Base-by-base conservation (phyloP, 2,888 invertebrate species). In the Blera fallax region DNA sequence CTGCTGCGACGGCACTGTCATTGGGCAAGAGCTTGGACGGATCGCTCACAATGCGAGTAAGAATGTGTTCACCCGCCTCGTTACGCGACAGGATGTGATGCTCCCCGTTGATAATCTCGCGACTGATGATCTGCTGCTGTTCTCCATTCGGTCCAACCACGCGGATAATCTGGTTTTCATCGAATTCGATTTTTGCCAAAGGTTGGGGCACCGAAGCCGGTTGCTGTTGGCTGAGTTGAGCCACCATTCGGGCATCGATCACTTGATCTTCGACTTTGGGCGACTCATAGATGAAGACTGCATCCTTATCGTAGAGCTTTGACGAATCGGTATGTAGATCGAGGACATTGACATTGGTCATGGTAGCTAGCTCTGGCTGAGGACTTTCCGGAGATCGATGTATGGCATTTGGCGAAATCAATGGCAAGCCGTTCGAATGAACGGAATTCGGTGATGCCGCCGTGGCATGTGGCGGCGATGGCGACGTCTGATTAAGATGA, bases 301-400 rank as follows among this genome's bases (percentile, higher is more conserved):
- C 90, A 81, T 92, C 91, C 87, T 92, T 92, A 87, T 92, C 92
- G 83, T 92, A 92, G 3, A 92, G 88, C 85, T 92, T 92, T 3
- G 89, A 87, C 8, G 91, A 90, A 27, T 90, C 90, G 5, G 92
- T 91, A 80, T 92, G 93, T 89, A 95, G 94, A 90, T 96, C 96
- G 89, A 96, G 94, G 40, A 96, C 96, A 90, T 96, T 96, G 88
- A 97, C 97, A 76, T 97, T 96, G 84, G 96, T 97, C 97, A 97
- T 97, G 90, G 96, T 97, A 88, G 96, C 96, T 88, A 97, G 93
- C 92, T 97, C 95, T 87, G 95, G 94, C 89, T 95, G 95, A 89
- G 94, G 95, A 92, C 94, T 92, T 64, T 95, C 94, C 52, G 94
- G 94, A 10, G 92, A 92, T 60, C 90, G 91, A 72, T 92, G 92